Percentiles rank a stretch among this genome's conserved stretches.
phyloP scores from a whole-genome alignment of 2,888 invertebrate species.

The Cerastis leucographa region DNA sequence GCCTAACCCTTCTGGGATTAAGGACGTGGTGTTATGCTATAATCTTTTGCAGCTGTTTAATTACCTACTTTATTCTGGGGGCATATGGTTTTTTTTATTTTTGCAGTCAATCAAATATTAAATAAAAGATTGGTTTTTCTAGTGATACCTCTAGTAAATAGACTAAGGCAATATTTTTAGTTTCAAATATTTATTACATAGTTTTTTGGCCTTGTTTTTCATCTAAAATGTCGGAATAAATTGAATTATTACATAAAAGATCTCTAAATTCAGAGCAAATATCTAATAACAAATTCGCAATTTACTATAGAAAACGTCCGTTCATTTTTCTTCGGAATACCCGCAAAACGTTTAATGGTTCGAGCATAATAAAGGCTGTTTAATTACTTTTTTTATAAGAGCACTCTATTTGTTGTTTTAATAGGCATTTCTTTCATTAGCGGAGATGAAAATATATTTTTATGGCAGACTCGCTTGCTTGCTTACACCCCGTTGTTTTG shows the following conservation, averaged over 20 bases:
- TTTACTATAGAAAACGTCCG: constrained; percentile 13
- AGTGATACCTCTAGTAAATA: background rate
- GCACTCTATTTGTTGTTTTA: constrained; percentile 67
- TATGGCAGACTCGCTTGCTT: constrained; percentile 31
- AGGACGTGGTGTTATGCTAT: too few relatives aligned
- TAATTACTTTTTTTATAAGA: constrained; percentile 68
- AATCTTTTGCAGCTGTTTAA: too few relatives aligned
- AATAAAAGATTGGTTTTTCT: background rate
- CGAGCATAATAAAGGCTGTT: constrained; percentile 59
- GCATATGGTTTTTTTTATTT: too few relatives aligned
- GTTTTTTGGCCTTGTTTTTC: background rate
- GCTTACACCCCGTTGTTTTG: constrained; percentile 23
- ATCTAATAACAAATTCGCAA: constrained; percentile 30
- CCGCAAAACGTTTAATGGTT: constrained; percentile 50
- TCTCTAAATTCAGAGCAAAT: constrained; percentile 22
- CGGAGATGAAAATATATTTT: constrained; percentile 56
- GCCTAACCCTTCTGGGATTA: too few relatives aligned
- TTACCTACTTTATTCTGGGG: too few relatives aligned
- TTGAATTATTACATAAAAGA: background rate
- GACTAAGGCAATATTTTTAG: background rate
- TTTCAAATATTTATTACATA: background rate
- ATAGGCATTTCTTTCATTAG: constrained; percentile 67
- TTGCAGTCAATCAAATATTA: too few relatives aligned
- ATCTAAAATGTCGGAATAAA: background rate
- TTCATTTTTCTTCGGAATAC: constrained; percentile 11